Conservation (phyloP, 2,797 vertebrate species). For the Carduelis carduelis region DNA sequence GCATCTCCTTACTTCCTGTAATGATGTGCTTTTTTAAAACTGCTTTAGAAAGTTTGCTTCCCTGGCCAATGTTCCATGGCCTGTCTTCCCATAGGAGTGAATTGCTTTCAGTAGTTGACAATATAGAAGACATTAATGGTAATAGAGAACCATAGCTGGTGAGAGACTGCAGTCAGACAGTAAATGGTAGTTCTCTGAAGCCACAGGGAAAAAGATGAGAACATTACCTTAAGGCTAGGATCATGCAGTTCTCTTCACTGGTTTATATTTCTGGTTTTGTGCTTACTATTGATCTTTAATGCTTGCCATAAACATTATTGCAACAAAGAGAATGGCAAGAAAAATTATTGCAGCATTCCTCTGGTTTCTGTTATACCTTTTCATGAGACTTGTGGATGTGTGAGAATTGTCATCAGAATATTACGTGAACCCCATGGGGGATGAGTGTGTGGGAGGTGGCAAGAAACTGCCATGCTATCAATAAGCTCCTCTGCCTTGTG, state of each 20-base stretch:
- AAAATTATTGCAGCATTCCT: neutral
- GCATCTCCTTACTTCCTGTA: neutral
- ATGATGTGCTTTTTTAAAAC: neutral
- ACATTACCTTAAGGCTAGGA: neutral
- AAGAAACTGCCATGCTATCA: neutral
- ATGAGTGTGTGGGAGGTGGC: neutral
- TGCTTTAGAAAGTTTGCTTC: neutral
- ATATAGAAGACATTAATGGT: neutral
- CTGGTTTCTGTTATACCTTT: neutral
- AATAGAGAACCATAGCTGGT: neutral
- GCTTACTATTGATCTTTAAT: neutral
- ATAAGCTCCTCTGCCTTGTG: neutral
- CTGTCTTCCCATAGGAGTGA: neutral
- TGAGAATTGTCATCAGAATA: neutral
- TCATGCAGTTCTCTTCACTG: neutral
- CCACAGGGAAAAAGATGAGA: neutral
- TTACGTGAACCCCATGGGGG: neutral
- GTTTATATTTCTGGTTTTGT: accelerated
- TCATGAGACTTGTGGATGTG: neutral
- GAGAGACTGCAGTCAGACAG: neutral
- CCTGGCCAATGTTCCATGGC: neutral
- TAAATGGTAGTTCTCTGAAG: neutral
- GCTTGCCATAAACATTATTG: neutral
- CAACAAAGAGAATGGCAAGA: neutral
- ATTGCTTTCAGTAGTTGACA: neutral